Percentiles rank a stretch among this genome's conserved stretches.
phyloP scores from a whole-genome alignment of 2,888 invertebrate genomes.

The Hydriomena furcata region DNA sequence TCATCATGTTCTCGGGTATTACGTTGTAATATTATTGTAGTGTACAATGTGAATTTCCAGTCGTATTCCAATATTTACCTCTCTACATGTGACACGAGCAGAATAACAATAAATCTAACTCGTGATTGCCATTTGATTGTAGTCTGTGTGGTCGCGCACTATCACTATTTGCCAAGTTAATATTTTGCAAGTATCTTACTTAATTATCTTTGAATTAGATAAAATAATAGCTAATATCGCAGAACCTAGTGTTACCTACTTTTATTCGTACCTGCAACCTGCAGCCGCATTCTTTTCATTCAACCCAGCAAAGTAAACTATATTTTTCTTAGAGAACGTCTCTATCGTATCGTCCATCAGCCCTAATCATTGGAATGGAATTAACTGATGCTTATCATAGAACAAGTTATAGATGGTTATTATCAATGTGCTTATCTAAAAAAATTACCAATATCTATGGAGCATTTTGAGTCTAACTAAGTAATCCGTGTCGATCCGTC shows the following conservation, averaged over 20 bases:
- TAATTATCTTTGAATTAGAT: neutral
- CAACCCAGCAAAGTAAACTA: too few relatives aligned
- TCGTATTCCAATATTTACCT: slow-evolving; percentile 6
- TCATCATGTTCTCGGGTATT: too few relatives aligned
- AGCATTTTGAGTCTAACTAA: neutral
- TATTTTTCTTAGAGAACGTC: too few relatives aligned
- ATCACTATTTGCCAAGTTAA: neutral
- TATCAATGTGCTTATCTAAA: too few relatives aligned
- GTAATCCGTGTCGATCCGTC: slow-evolving; percentile 8
- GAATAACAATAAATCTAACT: slow-evolving; percentile 1
- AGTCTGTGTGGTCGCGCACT: neutral
- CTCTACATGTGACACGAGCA: slow-evolving; percentile 2
- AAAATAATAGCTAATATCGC: neutral
- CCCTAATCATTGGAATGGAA: too few relatives aligned
- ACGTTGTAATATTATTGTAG: neutral
- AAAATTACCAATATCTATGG: too few relatives aligned
- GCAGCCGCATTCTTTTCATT: too few relatives aligned
- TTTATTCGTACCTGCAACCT: too few relatives aligned
- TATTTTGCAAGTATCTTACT: neutral
- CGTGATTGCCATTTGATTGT: neutral
- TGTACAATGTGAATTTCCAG: slow-evolving; percentile 5
- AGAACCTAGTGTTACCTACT: too few relatives aligned
- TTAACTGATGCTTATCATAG: too few relatives aligned
- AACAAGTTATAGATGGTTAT: too few relatives aligned
- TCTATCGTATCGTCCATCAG: too few relatives aligned